Conservation (phyloP, 2,888 invertebrate species). For the Ferdinandea cuprea region DNA sequence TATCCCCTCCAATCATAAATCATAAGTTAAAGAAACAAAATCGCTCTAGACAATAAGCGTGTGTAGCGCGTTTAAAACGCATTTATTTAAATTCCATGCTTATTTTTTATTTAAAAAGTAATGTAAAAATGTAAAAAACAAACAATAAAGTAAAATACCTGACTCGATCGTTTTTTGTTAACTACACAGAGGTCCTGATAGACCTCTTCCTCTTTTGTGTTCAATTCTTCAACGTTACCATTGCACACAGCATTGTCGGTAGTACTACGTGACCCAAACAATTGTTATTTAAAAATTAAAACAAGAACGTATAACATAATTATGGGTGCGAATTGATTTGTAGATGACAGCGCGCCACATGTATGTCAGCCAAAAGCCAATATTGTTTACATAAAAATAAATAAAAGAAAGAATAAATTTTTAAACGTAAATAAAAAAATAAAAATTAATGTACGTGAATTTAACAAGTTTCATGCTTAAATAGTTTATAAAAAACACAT, state of each 20-base stretch:
- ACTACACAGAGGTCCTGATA: slow-evolving; percentile 89
- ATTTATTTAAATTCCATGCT: slow-evolving; percentile 23
- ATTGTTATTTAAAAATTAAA: slow-evolving; percentile 38
- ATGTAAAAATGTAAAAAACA: slow-evolving; percentile 27
- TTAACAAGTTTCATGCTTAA: slow-evolving; percentile 33
- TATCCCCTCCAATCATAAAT: background rate
- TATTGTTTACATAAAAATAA: slow-evolving; percentile 73
- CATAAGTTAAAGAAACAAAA: slow-evolving; percentile 16
- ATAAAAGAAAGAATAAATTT: slow-evolving; percentile 69
- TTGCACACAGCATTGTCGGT: slow-evolving; percentile 83
- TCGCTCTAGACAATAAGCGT: slow-evolving; percentile 49
- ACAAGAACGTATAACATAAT: slow-evolving; percentile 60
- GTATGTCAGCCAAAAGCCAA: slow-evolving; percentile 73
- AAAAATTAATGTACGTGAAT: slow-evolving; percentile 45
- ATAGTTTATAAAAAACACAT: background rate
- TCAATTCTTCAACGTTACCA: slow-evolving; percentile 82
- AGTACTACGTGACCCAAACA: slow-evolving; percentile 83
- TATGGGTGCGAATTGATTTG: slow-evolving; percentile 55
- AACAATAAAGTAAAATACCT: slow-evolving; percentile 54
- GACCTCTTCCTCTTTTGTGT: slow-evolving; percentile 92
- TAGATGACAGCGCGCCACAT: slow-evolving; percentile 67
- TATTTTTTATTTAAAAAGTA: slow-evolving; percentile 20
- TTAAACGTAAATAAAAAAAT: slow-evolving; percentile 56
- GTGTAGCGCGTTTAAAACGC: slow-evolving; percentile 42
- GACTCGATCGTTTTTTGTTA: slow-evolving; percentile 80